Conservation (phyloP, 2,113 vertebrate genomes). For the Onychorhynchus coronatus region DNA sequence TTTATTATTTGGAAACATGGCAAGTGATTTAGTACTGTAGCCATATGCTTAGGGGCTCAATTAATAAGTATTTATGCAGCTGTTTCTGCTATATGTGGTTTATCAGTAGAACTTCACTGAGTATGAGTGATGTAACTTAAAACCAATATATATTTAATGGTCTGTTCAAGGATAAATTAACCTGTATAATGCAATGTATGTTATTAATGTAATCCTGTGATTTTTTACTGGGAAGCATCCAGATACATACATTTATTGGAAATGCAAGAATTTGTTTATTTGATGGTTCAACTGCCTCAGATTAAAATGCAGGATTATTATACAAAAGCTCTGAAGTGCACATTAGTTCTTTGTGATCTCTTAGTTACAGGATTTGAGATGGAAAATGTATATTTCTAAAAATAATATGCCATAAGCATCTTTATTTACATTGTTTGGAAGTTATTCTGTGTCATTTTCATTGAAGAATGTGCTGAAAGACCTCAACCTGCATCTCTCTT, state of each 20-base stretch:
- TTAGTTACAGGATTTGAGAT: not conserved
- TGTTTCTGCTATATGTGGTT: not conserved
- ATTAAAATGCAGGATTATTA: not conserved
- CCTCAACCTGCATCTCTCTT: not conserved
- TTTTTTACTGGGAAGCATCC: not conserved
- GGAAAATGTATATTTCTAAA: not conserved
- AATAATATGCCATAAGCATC: not conserved
- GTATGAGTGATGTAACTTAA: not conserved
- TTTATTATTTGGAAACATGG: not conserved
- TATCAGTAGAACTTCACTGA: not conserved
- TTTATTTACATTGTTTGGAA: not conserved
- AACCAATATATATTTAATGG: not conserved
- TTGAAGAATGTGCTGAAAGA: not conserved
- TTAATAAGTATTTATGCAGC: constrained; percentile 29
- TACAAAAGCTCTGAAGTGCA: not conserved
- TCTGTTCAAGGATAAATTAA: not conserved
- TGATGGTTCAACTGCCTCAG: not conserved
- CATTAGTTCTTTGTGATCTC: not conserved
- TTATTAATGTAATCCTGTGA: not conserved
- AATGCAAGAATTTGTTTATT: not conserved
- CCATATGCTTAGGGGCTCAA: not conserved
- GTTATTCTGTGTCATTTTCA: not conserved
- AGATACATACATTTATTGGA: not conserved
- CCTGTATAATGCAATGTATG: not conserved
- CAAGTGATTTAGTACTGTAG: not conserved